Conservation (phyloP, 2,888 invertebrate genomes). For the Cryptophagus acutangulus region DNA sequence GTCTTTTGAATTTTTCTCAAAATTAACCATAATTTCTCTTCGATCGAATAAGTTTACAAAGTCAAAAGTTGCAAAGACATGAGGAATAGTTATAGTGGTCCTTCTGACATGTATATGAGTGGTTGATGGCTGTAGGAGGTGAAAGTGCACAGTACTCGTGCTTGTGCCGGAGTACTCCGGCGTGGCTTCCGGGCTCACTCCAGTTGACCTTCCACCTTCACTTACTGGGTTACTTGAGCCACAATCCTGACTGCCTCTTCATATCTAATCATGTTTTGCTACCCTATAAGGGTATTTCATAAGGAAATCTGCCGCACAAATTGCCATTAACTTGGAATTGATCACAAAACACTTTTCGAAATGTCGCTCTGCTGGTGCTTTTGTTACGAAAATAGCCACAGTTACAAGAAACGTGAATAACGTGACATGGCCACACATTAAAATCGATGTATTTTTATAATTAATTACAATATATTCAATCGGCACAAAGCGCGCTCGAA, state of each 20-base stretch:
- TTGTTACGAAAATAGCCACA: constrained; percentile 6
- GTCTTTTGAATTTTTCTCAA: neutral
- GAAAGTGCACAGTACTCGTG: constrained; percentile 33
- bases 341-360: no score
- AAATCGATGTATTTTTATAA: neutral
- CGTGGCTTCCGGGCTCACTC: constrained; percentile 38
- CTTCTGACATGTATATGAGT: constrained; percentile 7
- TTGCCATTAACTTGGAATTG: no score
- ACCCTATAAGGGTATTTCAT: constrained; percentile 35
- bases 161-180: constrained; percentile 28
- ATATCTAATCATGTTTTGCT: constrained; percentile 26
- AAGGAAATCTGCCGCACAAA: constrained; percentile 29
- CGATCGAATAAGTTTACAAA: constrained; percentile 1
- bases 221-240: constrained; percentile 7
- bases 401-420: constrained; percentile 7
- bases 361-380: no score
- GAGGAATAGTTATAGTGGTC: neutral
- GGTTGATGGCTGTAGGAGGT: constrained; percentile 10
- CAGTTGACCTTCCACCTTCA: constrained; percentile 8
- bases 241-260: constrained; percentile 17
- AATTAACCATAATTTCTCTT: constrained; percentile 2
- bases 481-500: no score
- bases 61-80: neutral
- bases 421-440: constrained; percentile 6
- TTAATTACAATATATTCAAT: no score